Evolutionary conservation across 2,797 vertebrate genomes (phyloP), one percentile per base, ranked within the genome.

Genomic region (Amblyopsis hoosieri): DNA sequence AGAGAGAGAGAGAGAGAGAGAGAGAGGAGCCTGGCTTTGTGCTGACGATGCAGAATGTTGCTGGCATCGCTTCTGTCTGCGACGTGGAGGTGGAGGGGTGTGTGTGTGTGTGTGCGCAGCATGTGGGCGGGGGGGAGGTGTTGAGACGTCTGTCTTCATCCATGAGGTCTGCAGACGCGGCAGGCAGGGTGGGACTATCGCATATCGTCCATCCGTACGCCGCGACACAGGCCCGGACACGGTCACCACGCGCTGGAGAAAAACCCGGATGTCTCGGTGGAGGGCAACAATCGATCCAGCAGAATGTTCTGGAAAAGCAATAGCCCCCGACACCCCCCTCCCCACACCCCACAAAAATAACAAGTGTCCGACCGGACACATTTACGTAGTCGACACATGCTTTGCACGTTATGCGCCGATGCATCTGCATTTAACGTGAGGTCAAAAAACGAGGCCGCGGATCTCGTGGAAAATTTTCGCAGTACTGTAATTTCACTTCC

Each of bases 251-350:
- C 33, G 33, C 33, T 37, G 33, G 23, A 51, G 77, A 73, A 66
- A 76, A 76, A 55, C 67, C 76, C 75, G 85, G 78, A 82, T 62
- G 84, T 74, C 69, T 81, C 76, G 19, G 53, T 54, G 64, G 62
- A 75, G 64, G 60, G 57, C 80, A 76, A 83, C 71, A 77, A 89
- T 83, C 74, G 86, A 89, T 88, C 82, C 69, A 71, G 68, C 75
- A 80, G 75, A 11, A 45, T 72, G 66, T 57, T 72, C 69, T 74
- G 75, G 60, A 75, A 63, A 64, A 45, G 74, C 75, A 69, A 51
- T 79, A 23, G 19, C 0, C 19, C 19, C 19, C 19, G 19, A 19
- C 19, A 19, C 19, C 19, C 19, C 19, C 19, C 19, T 23, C 19
- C 19, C 2, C 19, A 2, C 19, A 23, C 7, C 37, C 37, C 14